phyloP scores from a whole-genome alignment of 2,888 invertebrate genomes.

The Drosophila ezoana region DNA sequence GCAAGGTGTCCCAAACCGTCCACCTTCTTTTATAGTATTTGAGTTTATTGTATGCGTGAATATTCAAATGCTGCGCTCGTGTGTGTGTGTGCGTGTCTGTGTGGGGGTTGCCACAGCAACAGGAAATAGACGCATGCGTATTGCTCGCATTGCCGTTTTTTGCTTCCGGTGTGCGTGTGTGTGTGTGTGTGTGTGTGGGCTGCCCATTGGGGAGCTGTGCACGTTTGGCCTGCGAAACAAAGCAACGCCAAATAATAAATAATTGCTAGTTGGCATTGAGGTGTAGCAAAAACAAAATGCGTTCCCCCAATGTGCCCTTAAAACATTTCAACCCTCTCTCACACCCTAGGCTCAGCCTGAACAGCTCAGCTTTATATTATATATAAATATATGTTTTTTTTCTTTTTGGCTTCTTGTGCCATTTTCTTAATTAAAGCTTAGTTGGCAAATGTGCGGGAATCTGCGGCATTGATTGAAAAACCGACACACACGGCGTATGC shows the following conservation, averaged over 20 bases:
- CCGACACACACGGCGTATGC: slow-evolving; percentile 67
- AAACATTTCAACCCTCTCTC: slow-evolving; percentile 4
- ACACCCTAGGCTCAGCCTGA: neutral
- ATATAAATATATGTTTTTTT: neutral
- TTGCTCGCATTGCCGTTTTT: slow-evolving; percentile 35
- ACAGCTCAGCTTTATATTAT: neutral
- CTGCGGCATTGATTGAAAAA: slow-evolving; percentile 52
- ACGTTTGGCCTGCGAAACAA: slow-evolving; percentile 73
- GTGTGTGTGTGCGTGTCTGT: slow-evolving; percentile 39
- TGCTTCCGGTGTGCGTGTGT: slow-evolving; percentile 13
- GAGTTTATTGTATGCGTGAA: slow-evolving; percentile 81
- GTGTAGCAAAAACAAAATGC: slow-evolving; percentile 51
- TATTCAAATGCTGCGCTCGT: slow-evolving; percentile 70
- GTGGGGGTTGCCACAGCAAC: slow-evolving; percentile 83
- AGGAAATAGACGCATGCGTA: slow-evolving; percentile 83
- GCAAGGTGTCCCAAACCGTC: slow-evolving; percentile 44
- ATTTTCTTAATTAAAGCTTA: slow-evolving; percentile 74
- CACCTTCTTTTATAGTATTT: slow-evolving; percentile 50
- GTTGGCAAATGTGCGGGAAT: slow-evolving; percentile 41
- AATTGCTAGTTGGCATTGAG: slow-evolving; percentile 80
- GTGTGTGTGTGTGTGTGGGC: slow-evolving; percentile 34
- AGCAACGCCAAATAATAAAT: slow-evolving; percentile 80
- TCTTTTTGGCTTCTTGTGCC: slow-evolving; percentile 41
- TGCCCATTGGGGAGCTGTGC: slow-evolving; percentile 60
- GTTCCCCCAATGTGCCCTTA: slow-evolving; percentile 40